Evolutionary conservation across 2,113 vertebrate genomes (phyloP).

Genomic region (Copsychus sechellarum): DNA sequence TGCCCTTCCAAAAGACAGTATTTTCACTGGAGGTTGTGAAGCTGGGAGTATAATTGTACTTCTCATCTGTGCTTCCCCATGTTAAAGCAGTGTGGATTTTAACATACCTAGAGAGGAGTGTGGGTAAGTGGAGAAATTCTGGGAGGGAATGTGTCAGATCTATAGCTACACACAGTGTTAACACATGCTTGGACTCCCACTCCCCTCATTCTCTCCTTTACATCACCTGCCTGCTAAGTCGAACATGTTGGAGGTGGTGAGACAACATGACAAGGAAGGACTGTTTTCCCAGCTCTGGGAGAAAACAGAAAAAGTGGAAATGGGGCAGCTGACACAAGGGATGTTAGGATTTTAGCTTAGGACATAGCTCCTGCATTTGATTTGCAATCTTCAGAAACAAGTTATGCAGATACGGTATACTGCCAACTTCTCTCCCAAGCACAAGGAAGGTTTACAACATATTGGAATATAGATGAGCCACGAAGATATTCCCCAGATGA

Average conservation of each 20-base stretch:
- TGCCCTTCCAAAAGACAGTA: not conserved
- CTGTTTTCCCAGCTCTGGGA: not conserved
- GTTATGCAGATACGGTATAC: not conserved
- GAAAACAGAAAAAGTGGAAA: not conserved
- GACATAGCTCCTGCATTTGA: not conserved
- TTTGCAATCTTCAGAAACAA: not conserved
- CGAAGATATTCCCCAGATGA: not conserved
- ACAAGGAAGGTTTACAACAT: not conserved
- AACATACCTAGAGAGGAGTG: not conserved
- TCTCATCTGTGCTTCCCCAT: not conserved
- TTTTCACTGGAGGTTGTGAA: not conserved
- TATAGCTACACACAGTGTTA: not conserved
- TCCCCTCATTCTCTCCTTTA: conserved; percentile 11
- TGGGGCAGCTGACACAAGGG: not conserved
- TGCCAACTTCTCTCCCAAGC: not conserved
- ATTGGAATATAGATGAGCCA: not conserved
- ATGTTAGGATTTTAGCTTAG: not conserved
- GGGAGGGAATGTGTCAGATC: not conserved
- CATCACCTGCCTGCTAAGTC: conserved; percentile 24
- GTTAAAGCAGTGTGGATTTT: not conserved
- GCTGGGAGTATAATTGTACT: not conserved
- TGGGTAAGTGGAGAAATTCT: conserved; percentile 19
- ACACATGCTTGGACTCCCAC: conserved; percentile 33
- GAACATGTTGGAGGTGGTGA: conserved; percentile 23
- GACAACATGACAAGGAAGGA: not conserved